Evolutionary conservation across 2,888 invertebrate genomes (phyloP).

Genomic region (Thymelicus acteon): DNA sequence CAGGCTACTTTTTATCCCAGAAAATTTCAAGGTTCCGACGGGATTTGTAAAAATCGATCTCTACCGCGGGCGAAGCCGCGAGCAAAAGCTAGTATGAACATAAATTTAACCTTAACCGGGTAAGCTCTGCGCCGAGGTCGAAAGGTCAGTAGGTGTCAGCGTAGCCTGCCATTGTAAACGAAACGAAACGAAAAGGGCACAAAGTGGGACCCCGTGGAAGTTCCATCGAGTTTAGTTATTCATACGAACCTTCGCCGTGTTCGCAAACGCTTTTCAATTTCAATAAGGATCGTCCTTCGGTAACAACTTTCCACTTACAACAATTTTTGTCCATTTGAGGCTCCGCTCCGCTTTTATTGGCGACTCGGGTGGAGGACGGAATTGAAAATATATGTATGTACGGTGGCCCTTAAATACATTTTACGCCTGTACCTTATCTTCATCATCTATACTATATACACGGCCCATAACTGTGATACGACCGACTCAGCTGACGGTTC

Average conservation of each 20-base stretch:
- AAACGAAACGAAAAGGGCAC: constrained; percentile 23
- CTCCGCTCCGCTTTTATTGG: constrained; percentile 57
- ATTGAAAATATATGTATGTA: constrained; percentile 33
- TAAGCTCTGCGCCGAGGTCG: too few species aligned
- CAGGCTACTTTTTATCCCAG: too few species aligned
- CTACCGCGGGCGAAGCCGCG: too few species aligned
- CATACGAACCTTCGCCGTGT: constrained; percentile 59
- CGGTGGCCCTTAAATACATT: constrained; percentile 6
- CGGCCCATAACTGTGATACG: too few species aligned
- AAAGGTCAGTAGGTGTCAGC: neutral
- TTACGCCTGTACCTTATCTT: neutral
- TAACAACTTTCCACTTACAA: constrained; percentile 64
- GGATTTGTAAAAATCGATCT: too few species aligned
- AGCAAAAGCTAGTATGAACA: too few species aligned
- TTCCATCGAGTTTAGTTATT: constrained; percentile 70
- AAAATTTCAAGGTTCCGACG: too few species aligned
- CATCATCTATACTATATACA: neutral
- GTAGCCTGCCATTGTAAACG: neutral
- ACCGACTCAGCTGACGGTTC: too few species aligned
- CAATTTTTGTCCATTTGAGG: constrained; percentile 63
- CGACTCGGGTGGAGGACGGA: constrained; percentile 37
- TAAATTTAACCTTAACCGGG: too few species aligned
- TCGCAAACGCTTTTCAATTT: constrained; percentile 69
- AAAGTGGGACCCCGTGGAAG: constrained; percentile 48
- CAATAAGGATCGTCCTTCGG: constrained; percentile 65